These are phyloP conservation scores for Aramus guarauna DNA, from an alignment of 2,113 vertebrate genomes.

Conservation along the genomic window DNA sequence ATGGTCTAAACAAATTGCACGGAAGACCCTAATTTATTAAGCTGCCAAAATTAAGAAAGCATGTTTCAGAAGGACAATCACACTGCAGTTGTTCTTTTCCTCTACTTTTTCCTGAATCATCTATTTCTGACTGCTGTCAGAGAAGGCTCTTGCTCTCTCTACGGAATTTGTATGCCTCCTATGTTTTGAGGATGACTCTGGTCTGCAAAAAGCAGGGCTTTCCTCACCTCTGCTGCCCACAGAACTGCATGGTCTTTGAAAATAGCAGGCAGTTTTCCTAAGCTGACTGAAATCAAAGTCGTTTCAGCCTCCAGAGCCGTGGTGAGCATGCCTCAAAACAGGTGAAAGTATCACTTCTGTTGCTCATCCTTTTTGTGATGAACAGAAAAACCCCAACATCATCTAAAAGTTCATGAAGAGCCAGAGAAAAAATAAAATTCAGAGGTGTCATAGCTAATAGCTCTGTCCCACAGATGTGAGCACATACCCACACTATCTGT, in stretches of 20 bases:
- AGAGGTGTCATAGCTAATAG: not conserved
- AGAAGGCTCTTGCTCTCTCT: not conserved
- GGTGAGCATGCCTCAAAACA: not conserved
- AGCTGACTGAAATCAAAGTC: not conserved
- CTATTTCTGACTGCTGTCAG: not conserved
- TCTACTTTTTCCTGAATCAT: not conserved
- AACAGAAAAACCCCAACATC: not conserved
- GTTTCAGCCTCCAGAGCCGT: not conserved
- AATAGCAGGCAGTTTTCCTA: not conserved
- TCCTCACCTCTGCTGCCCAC: not conserved
- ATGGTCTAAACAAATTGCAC: not conserved
- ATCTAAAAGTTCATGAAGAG: not conserved
- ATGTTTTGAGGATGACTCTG: not conserved
- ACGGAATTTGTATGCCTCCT: not conserved
- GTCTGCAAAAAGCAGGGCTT: not conserved
- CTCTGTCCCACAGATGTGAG: not conserved
- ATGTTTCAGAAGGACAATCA: not conserved
- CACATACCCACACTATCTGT: not conserved
- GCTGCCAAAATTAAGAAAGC: not conserved
- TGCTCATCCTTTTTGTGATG: not conserved
- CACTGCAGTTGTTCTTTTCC: not conserved
- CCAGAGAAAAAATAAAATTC: not conserved
- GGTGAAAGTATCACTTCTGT: not conserved
- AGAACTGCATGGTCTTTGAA: not conserved
- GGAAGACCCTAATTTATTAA: not conserved